Conservation (phyloP, 2,113 vertebrate genomes). For the Mugil cephalus region DNA sequence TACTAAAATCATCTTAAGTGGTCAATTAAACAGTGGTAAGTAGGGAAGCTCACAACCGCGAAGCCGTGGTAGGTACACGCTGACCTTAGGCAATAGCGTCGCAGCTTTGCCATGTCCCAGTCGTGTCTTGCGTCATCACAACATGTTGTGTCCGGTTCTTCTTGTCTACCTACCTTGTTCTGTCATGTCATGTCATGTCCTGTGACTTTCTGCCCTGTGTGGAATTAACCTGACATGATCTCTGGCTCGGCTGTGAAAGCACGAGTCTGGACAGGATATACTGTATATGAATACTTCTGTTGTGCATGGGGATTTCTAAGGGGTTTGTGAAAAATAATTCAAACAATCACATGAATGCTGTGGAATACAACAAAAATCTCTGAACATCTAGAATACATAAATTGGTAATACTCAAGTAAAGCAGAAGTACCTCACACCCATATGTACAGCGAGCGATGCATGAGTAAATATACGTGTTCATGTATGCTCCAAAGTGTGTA, state of each 20-base stretch:
- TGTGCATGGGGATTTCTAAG: no score
- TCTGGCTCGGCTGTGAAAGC: background rate
- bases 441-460: no score
- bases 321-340: no score
- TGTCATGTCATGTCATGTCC: slow-evolving; percentile 13
- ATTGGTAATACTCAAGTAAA: no score
- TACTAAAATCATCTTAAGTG: slow-evolving; percentile 19
- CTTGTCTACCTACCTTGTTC: slow-evolving; percentile 32
- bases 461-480: no score
- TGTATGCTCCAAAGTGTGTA: no score
- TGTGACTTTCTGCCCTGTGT: background rate
- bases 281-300: no score
- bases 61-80: slow-evolving; percentile 10
- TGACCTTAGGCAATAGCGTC: slow-evolving; percentile 6
- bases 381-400: no score
- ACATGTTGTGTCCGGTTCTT: slow-evolving; percentile 13
- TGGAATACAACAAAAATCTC: no score
- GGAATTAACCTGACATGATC: slow-evolving; percentile 15
- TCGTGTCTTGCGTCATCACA: slow-evolving; percentile 32
- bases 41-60: slow-evolving; percentile 15
- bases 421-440: no score
- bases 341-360: no score
- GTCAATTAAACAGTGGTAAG: slow-evolving; percentile 14
- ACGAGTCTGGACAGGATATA: no score
- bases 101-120: slow-evolving; percentile 25